Conservation (phyloP, 2,888 invertebrate species). For the Corythucha ciliata region DNA sequence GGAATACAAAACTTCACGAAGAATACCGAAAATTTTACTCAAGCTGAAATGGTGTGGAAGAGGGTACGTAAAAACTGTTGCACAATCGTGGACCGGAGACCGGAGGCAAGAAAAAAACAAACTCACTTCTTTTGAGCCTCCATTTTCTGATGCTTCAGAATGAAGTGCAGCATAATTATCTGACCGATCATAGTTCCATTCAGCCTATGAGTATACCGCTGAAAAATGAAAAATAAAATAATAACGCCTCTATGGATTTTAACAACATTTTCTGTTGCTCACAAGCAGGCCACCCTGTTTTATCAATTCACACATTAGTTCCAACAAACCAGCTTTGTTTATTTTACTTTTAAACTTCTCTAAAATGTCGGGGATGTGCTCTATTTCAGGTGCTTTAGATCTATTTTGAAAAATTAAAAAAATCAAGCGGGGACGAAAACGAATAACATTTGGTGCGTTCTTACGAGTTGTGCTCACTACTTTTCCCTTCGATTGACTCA, state of each 20-base stretch:
- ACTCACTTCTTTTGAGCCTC: too few species aligned
- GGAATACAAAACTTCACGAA: slow-evolving; percentile 18
- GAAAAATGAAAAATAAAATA: neutral
- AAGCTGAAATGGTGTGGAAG: too few species aligned
- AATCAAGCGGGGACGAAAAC: too few species aligned
- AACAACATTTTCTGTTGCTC: neutral
- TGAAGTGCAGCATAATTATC: slow-evolving; percentile 18
- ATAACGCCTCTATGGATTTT: neutral
- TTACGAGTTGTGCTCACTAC: too few species aligned
- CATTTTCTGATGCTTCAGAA: slow-evolving; percentile 14
- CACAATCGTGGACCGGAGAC: too few species aligned
- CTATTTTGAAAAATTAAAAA: too few species aligned
- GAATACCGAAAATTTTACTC: slow-evolving; percentile 16
- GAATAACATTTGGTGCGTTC: too few species aligned
- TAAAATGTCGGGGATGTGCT: slow-evolving; percentile 17
- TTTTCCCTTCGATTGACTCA: too few species aligned
- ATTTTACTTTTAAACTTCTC: slow-evolving; percentile 16
- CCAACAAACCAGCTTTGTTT: slow-evolving; percentile 19
- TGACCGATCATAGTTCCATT: slow-evolving; percentile 19
- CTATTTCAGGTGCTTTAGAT: too few species aligned
- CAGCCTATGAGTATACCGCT: slow-evolving; percentile 15
- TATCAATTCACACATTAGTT: slow-evolving; percentile 20
- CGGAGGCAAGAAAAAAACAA: too few species aligned
- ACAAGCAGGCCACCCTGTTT: slow-evolving; percentile 23
- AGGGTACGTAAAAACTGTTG: too few species aligned